These are phyloP conservation scores for Aselliscus stoliczkanus DNA, from an alignment of 2,797 vertebrate genomes.

Conservation along the genomic window DNA sequence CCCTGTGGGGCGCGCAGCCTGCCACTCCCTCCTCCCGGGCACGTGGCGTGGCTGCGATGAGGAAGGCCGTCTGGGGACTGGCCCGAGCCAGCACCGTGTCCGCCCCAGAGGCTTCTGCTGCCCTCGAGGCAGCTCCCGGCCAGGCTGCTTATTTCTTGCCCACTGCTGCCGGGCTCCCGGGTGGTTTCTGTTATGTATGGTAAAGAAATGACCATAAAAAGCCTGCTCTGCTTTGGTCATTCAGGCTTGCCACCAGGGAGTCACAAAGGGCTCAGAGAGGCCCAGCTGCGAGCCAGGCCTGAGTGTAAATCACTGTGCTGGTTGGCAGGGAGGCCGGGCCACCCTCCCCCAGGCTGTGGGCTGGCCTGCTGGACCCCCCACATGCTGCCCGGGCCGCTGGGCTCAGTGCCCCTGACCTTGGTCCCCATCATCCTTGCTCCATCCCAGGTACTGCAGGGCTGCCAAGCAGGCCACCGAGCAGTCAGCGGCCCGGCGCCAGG, in stretches of 20 bases:
- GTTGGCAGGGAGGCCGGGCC: background rate
- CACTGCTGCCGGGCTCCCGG: background rate
- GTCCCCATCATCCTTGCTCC: accelerated
- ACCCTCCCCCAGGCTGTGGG: background rate
- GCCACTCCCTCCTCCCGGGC: accelerated
- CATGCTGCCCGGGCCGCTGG: accelerated
- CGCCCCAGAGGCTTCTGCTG: background rate
- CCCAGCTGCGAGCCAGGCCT: background rate
- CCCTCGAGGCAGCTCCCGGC: background rate
- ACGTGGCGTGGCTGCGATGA: background rate
- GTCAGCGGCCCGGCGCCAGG: background rate
- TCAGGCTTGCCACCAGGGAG: background rate
- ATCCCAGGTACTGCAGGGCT: accelerated
- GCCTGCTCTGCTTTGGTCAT: conserved; percentile 19
- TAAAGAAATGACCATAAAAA: conserved; percentile 36
- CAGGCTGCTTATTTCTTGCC: background rate
- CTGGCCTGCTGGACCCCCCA: background rate
- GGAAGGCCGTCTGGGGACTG: background rate
- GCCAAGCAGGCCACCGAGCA: background rate
- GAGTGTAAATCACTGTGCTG: background rate
- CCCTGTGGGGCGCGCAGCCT: accelerated
- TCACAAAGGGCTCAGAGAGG: background rate
- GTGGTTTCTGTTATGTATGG: background rate
- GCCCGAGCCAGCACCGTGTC: background rate
- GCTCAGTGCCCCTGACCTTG: background rate